Evolutionary conservation across 2,113 vertebrate genomes (phyloP).

Genomic region (Lipotes vexillifer): DNA sequence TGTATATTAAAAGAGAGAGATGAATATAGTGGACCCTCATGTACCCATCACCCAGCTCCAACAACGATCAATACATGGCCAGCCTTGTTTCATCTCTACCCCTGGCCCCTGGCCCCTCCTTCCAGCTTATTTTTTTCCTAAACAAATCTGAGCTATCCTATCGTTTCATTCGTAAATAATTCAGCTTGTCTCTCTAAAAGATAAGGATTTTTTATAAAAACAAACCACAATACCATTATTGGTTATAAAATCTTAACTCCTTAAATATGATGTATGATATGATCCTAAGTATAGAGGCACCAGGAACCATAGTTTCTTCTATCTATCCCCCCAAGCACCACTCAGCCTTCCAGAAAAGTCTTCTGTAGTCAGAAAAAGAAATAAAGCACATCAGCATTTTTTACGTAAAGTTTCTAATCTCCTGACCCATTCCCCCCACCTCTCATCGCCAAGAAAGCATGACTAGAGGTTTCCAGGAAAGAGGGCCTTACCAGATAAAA

Average conservation of each 20-base stretch:
- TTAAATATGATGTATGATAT: not conserved
- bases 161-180: not conserved
- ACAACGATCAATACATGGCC: not conserved
- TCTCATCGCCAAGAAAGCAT: not conserved
- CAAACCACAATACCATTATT: not conserved
- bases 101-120: accelerated
- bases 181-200: not conserved
- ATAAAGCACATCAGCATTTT: not conserved
- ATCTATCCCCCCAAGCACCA: not conserved
- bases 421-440: accelerated
- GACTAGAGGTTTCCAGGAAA: not conserved
- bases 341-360: not conserved
- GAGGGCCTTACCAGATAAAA: conserved; percentile 92
- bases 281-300: not conserved
- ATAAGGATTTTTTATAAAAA: not conserved
- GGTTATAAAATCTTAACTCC: not conserved
- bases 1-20: not conserved
- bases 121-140: not conserved
- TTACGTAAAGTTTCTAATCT: not conserved
- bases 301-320: not conserved
- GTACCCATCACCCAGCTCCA: not conserved
- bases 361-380: not conserved
- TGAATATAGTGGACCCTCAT: not conserved
- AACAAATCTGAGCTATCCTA: not conserved
- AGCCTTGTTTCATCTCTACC: not conserved